These are phyloP conservation scores for Macrobrachium nipponense DNA, from an alignment of 1,140 invertebrate species.

Conservation along the genomic window DNA sequence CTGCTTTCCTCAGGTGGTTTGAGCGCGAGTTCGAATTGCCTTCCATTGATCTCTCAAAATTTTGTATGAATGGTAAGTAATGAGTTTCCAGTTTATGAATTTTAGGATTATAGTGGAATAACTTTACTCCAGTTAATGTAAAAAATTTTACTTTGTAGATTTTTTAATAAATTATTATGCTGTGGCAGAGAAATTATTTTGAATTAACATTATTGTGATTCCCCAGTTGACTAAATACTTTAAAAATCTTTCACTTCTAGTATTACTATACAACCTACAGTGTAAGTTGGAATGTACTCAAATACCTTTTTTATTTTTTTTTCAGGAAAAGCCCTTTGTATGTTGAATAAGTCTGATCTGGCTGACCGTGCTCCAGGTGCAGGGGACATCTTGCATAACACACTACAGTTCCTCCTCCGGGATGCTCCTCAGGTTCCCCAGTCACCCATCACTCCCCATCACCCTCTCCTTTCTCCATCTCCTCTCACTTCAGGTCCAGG, in stretches of 20 bases:
- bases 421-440: constrained; percentile 85
- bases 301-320: constrained; percentile 27
- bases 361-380: constrained; percentile 90
- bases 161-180: too few relatives aligned
- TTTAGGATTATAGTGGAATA: not conserved
- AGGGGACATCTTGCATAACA: constrained; percentile 93
- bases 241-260: too few relatives aligned
- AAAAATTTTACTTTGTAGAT: too few relatives aligned
- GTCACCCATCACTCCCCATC: constrained; percentile 82
- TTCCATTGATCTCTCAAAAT: constrained; percentile 90
- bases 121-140: not conserved
- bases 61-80: constrained; percentile 93
- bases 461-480: constrained; percentile 70
- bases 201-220: too few relatives aligned
- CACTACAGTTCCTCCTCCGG: constrained; percentile 86
- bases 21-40: constrained; percentile 93
- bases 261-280: too few relatives aligned
- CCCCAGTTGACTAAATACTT: too few relatives aligned
- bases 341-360: constrained; percentile 89
- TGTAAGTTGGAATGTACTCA: not conserved
- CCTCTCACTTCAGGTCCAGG: constrained; percentile 63
- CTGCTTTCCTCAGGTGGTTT: constrained; percentile 89
- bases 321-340: constrained; percentile 87
- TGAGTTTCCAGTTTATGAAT: constrained; percentile 23
- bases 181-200: too few relatives aligned